Base-by-base conservation (phyloP, 2,888 invertebrate species). In the Phrixothrix hirtus region DNA sequence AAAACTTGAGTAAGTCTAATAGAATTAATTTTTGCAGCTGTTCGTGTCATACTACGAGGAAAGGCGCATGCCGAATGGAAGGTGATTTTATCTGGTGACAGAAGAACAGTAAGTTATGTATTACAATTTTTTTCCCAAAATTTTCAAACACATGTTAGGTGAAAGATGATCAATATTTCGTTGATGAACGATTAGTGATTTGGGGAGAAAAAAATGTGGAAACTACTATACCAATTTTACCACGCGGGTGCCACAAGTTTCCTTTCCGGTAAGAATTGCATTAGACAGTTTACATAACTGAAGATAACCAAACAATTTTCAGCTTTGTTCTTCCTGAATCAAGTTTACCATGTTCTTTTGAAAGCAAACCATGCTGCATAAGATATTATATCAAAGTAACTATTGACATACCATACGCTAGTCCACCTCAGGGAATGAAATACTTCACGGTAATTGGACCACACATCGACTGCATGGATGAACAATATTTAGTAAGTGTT, bases 61-160 rank as follows among this genome's bases (percentile, higher is more conserved):
- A 87, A 87, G 73, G 87, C 86, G 1, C 87, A 88, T 63, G 86
- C 85, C 0, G 88, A 88, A 72, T 87, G 88, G 86, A 88, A 87
- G 74, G 84, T 88, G 27, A 79, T 86, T 57, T 80, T 87, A 34
- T 85, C 86, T 15, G 88, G 88, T 0, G 88, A 89, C 67, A 73
- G 86, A 60, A 74, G 87, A 57, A 86, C 86, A 31, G 84, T 88
- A 48, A 70, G 69, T 62, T 35, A 15, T 4, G 13, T 2, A 2
- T 4, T 31, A 10, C 2, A 14, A 10, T 14, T 11, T 12, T 34
- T 9, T 5, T 10, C n/a, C 7, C n/a, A 9, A 21, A 14, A n/a
- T 11, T 11, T 2, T 12, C 6, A 1, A 29, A 30, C 17, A 10
- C 13, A 10, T 62, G 67, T 42, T 43, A 75, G 75, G 74, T 76